Evolutionary conservation across 2,888 invertebrate species (phyloP).

Genomic region (Brachypalpus laphriformis): DNA sequence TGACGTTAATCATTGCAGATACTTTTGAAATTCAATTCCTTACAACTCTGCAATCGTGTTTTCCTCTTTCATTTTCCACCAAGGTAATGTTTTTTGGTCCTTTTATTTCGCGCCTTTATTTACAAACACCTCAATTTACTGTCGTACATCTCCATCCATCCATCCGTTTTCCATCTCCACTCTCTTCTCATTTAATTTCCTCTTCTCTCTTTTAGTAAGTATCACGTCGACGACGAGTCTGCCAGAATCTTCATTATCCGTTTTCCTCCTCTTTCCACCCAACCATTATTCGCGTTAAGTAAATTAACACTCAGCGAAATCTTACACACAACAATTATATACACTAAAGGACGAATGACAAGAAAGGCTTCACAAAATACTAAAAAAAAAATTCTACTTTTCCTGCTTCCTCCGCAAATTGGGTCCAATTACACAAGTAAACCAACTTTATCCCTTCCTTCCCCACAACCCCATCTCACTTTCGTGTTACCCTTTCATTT

Average conservation of each 20-base stretch:
- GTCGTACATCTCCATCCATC: conserved; percentile 38
- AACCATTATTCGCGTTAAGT: conserved; percentile 42
- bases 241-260: conserved; percentile 49
- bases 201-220: conserved; percentile 22
- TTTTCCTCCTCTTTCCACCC: neutral
- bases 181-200: conserved; percentile 35
- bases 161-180: neutral
- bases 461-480: neutral
- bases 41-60: neutral
- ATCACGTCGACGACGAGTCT: conserved; percentile 18
- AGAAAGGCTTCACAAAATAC: conserved; percentile 1
- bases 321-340: conserved; percentile 67
- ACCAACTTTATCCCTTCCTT: conserved; percentile 49
- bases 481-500: neutral
- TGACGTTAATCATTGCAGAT: conserved; percentile 44
- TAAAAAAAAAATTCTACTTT: neutral
- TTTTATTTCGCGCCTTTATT: conserved; percentile 40
- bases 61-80: neutral
- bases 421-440: conserved; percentile 68
- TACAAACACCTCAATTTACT: conserved; percentile 56
- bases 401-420: conserved; percentile 58
- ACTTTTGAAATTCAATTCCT: conserved; percentile 45
- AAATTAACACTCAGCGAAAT: conserved; percentile 70
- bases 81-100: conserved; percentile 9
- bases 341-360: conserved; percentile 20